A percentile compares a stretch with the other conserved stretches of the same genome.
Evolutionary conservation across 2,113 vertebrate species (phyloP).

Genomic region (Phrynosoma blainvillii): DNA sequence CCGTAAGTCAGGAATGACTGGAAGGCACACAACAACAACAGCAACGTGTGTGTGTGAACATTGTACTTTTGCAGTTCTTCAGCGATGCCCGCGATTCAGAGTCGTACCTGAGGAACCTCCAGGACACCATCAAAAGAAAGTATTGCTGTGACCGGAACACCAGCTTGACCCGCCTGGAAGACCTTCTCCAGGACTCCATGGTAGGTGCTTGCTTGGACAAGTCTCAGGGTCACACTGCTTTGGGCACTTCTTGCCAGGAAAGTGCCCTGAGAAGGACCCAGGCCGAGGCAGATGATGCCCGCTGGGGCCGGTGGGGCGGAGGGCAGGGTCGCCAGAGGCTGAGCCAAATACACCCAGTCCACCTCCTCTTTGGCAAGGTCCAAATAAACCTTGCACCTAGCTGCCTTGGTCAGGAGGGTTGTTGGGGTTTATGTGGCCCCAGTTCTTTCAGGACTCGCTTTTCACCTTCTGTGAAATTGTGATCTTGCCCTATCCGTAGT

Average conservation of each 20-base stretch:
- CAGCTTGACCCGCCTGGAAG: constrained; percentile 90
- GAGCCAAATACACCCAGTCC: too few relatives aligned
- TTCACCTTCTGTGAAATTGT: neutral
- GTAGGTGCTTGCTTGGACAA: constrained; percentile 74
- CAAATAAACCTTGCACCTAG: neutral
- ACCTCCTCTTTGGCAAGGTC: too few relatives aligned
- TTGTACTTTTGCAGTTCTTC: constrained; percentile 82
- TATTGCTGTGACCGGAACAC: constrained; percentile 93
- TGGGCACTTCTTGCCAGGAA: too few relatives aligned
- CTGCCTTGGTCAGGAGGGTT: neutral
- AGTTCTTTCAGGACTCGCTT: neutral
- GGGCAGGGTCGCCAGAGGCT: too few relatives aligned
- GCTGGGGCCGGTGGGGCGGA: too few relatives aligned
- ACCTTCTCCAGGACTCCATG: constrained; percentile 98
- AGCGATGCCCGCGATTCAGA: constrained; percentile 91
- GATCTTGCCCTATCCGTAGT: too few relatives aligned
- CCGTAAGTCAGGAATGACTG: too few relatives aligned
- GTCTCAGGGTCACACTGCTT: neutral
- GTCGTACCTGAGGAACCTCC: constrained; percentile 89
- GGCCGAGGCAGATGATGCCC: neutral
- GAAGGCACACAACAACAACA: too few relatives aligned
- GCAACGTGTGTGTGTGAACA: neutral
- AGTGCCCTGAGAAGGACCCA: too few relatives aligned
- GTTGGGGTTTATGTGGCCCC: neutral
- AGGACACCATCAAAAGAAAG: constrained; percentile 95